Percentiles rank a stretch among this genome's conserved stretches.
Evolutionary conservation across 1,140 invertebrate species (phyloP).

Genomic region (Plectrocnemia conspersa): DNA sequence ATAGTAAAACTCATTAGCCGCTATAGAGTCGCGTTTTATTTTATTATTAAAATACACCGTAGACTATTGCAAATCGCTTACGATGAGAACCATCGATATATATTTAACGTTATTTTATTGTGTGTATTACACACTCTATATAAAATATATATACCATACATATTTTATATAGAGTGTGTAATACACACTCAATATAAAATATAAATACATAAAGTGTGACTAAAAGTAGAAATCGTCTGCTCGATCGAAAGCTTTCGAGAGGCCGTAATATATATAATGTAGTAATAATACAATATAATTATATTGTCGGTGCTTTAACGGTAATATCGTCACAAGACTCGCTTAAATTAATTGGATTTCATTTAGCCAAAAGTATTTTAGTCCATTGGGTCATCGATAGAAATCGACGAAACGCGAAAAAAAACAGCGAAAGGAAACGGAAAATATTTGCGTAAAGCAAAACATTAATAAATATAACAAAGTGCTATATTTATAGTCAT

Average conservation of each 20-base stretch:
- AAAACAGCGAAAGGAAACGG: no score
- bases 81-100: no score
- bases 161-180: not conserved
- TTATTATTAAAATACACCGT: no score
- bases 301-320: not conserved
- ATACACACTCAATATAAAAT: not conserved
- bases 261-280: not conserved
- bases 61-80: no score
- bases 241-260: not conserved
- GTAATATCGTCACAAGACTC: not conserved
- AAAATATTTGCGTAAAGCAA: no score
- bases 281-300: constrained; percentile 1
- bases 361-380: constrained; percentile 10
- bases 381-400: constrained; percentile 4
- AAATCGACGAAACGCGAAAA: constrained; percentile 3
- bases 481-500: no score
- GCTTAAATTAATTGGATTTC: constrained; percentile 5
- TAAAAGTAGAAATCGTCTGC: not conserved
- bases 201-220: not conserved
- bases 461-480: no score
- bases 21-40: no score
- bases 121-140: not conserved
- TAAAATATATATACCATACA: no score
- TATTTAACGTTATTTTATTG: not conserved
- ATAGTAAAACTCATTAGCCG: no score